phyloP scores from a whole-genome alignment of 2,797 vertebrate genomes.

The Todus mexicanus region DNA sequence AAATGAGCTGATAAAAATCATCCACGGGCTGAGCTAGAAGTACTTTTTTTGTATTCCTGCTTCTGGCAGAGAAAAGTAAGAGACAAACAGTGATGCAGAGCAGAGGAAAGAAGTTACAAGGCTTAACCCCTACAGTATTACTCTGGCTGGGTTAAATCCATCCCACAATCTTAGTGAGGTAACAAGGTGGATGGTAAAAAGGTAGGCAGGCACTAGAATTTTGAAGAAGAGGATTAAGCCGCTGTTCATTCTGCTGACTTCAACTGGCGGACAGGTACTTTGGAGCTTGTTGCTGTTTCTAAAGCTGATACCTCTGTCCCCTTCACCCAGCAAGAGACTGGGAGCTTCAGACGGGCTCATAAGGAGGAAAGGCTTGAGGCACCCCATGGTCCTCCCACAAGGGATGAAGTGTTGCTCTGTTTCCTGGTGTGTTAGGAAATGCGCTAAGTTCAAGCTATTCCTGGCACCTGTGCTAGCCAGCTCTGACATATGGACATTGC shows the following conservation, averaged over 20 bases:
- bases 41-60: not conserved
- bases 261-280: accelerated
- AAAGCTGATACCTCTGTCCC: not conserved
- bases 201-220: not conserved
- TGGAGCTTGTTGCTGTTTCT: not conserved
- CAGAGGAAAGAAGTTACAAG: not conserved
- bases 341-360: not conserved
- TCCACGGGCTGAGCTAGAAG: constrained; percentile 17
- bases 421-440: not conserved
- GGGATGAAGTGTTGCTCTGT: not conserved
- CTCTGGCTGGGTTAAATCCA: not conserved
- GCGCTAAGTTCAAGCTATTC: not conserved
- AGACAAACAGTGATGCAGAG: not conserved
- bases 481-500: not conserved
- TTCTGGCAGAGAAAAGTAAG: constrained; percentile 18
- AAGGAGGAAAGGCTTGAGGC: not conserved
- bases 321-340: not conserved
- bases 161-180: not conserved
- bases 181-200: not conserved
- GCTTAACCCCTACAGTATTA: not conserved
- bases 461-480: not conserved
- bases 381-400: too few species aligned
- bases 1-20: constrained; percentile 68
- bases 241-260: not conserved
- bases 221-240: not conserved